Percentiles rank a stretch among this genome's conserved stretches.
Conservation (phyloP, 2,113 vertebrate genomes). For the Anarhynchus alexandrinus region DNA sequence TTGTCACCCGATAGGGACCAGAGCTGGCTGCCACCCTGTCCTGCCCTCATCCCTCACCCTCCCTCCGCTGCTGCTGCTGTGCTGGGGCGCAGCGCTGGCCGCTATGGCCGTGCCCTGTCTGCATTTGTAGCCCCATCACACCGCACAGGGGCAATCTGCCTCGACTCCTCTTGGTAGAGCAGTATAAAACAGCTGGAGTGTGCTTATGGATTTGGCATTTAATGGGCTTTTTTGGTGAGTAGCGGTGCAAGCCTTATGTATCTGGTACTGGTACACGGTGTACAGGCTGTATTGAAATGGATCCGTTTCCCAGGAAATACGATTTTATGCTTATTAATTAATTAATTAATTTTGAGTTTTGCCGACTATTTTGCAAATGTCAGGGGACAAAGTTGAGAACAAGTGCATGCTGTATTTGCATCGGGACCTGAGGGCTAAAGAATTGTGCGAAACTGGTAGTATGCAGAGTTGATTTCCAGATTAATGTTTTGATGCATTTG, state of each 20-base stretch:
- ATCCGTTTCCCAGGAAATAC: not conserved
- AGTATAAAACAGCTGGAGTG: not conserved
- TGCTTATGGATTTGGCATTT: not conserved
- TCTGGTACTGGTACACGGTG: not conserved
- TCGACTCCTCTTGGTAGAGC: not conserved
- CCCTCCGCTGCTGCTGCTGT: not conserved
- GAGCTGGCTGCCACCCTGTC: not conserved
- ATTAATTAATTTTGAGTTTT: slow-evolving; percentile 38
- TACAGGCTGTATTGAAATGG: not conserved
- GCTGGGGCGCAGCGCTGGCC: not conserved
- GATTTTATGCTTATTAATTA: slow-evolving; percentile 34
- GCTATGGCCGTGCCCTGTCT: not conserved
- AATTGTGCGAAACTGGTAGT: not conserved
- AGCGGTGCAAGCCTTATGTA: not conserved
- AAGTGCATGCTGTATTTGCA: not conserved
- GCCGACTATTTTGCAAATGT: not conserved
- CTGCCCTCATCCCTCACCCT: not conserved
- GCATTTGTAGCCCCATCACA: too few relatives aligned
- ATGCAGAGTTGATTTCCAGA: not conserved
- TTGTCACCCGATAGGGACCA: slow-evolving; percentile 1
- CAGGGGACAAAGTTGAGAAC: not conserved
- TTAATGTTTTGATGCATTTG: not conserved
- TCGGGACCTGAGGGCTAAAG: not conserved
- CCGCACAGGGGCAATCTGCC: not conserved
- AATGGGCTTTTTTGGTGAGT: slow-evolving; percentile 24